Evolutionary conservation across 2,797 vertebrate species (phyloP).

Genomic region (Sebastes taczanowskii): DNA sequence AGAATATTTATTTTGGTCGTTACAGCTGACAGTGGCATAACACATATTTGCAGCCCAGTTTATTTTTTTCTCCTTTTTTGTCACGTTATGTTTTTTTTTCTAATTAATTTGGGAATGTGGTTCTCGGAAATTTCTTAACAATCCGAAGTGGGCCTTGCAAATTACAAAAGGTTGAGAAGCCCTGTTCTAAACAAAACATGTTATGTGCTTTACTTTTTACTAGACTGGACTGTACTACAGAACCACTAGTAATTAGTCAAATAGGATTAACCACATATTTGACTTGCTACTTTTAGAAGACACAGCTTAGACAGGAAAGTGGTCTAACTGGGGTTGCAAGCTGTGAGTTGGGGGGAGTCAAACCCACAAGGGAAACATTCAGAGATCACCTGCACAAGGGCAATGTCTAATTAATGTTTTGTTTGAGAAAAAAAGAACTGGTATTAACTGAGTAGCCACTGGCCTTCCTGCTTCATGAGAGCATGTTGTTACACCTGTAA

Average conservation of each 20-base stretch:
- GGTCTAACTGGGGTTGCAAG: background rate
- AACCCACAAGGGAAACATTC: background rate
- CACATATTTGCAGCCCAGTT: background rate
- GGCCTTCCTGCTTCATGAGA: background rate
- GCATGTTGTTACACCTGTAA: background rate
- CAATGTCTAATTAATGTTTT: background rate
- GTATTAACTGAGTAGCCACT: background rate
- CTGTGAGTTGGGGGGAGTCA: background rate
- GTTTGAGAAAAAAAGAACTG: background rate
- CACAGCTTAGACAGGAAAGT: background rate
- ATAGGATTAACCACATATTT: slow-evolving; percentile 9
- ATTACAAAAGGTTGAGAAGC: background rate
- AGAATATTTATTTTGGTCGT: background rate
- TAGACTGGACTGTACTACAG: background rate
- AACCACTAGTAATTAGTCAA: background rate
- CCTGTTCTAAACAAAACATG: background rate
- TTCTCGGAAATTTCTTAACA: accelerated
- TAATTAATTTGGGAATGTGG: background rate
- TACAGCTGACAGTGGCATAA: background rate
- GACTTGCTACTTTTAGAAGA: background rate
- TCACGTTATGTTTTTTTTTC: background rate
- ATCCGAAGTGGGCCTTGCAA: background rate
- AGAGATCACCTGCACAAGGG: background rate
- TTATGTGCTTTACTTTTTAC: background rate
- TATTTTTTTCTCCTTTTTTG: background rate